Evolutionary conservation across 1,140 invertebrate species (phyloP).

Genomic region (Cataglyphis hispanica): DNA sequence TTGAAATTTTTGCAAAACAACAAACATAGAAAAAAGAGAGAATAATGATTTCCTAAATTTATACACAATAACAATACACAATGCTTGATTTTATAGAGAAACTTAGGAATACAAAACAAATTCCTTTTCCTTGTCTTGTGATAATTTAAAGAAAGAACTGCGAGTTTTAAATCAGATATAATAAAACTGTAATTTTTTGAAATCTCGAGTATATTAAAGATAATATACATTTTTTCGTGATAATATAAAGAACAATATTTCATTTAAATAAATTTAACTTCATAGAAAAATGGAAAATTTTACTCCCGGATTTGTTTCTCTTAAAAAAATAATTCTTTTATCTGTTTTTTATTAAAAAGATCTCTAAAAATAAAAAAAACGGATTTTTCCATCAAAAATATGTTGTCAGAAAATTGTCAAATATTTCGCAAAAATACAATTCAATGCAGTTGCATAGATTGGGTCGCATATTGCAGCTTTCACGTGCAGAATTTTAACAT

Average conservation of each 20-base stretch:
- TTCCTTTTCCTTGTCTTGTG: too few species aligned
- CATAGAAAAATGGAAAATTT: background rate
- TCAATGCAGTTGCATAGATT: conserved; percentile 7
- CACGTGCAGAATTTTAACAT: conserved; percentile 21
- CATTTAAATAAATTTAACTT: conserved; percentile 22
- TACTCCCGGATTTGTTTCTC: background rate
- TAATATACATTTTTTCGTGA: background rate
- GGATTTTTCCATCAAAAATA: background rate
- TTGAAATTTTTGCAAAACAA: background rate
- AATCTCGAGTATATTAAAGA: background rate
- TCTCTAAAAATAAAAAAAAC: background rate
- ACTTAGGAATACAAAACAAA: background rate
- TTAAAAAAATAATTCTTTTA: background rate
- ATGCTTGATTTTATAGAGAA: background rate
- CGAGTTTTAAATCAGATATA: background rate
- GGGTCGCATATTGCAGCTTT: conserved; percentile 1
- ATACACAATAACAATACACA: background rate
- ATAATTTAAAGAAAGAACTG: background rate
- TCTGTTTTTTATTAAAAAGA: background rate
- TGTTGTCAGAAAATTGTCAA: background rate
- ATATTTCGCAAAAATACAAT: conserved; percentile 11
- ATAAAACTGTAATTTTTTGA: background rate
- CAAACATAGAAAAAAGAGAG: background rate
- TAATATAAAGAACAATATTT: background rate
- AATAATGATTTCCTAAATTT: background rate